A percentile compares a stretch with the other conserved stretches of the same genome.
phyloP scores from a whole-genome alignment of 1,140 invertebrate genomes.

The Listronotus oregonensis region DNA sequence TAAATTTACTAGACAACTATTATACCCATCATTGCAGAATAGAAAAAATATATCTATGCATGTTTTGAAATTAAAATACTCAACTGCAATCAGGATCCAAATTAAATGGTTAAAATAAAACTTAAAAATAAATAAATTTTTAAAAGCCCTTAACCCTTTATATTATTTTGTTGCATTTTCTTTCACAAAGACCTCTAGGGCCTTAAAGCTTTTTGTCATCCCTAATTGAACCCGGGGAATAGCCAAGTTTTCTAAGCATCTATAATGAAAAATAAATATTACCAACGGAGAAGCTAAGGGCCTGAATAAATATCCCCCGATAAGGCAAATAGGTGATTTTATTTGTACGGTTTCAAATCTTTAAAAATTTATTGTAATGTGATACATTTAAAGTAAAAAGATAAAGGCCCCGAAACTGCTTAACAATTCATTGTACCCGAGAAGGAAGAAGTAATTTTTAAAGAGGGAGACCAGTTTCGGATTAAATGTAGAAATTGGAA shows the following conservation, averaged over 20 bases:
- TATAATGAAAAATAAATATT: slow-evolving; percentile 31
- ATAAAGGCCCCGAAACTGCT: neutral
- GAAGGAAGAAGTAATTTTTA: slow-evolving; percentile 9
- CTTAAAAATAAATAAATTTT: too few relatives aligned
- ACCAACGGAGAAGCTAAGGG: slow-evolving; percentile 10
- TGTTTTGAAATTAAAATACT: too few relatives aligned
- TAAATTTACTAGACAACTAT: too few relatives aligned
- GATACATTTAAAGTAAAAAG: slow-evolving; percentile 2
- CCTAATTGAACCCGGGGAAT: too few relatives aligned
- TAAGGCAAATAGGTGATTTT: slow-evolving; percentile 11
- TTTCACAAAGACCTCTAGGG: too few relatives aligned
- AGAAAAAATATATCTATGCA: too few relatives aligned
- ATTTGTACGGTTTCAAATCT: slow-evolving; percentile 21
- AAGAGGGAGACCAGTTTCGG: neutral
- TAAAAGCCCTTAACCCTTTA: too few relatives aligned
- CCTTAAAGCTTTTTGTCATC: too few relatives aligned
- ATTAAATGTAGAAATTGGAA: slow-evolving; percentile 8
- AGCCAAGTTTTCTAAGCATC: slow-evolving; percentile 20
- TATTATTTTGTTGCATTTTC: too few relatives aligned
- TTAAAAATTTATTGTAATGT: slow-evolving; percentile 18
- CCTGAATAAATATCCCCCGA: slow-evolving; percentile 24
- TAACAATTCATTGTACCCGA: neutral
- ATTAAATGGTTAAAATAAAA: too few relatives aligned
- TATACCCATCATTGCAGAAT: too few relatives aligned
- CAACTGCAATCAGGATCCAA: too few relatives aligned